Evolutionary conservation across 2,113 vertebrate genomes (phyloP), one percentile per base, ranked within the genome.

Genomic region (Chaetodon trifascialis): DNA sequence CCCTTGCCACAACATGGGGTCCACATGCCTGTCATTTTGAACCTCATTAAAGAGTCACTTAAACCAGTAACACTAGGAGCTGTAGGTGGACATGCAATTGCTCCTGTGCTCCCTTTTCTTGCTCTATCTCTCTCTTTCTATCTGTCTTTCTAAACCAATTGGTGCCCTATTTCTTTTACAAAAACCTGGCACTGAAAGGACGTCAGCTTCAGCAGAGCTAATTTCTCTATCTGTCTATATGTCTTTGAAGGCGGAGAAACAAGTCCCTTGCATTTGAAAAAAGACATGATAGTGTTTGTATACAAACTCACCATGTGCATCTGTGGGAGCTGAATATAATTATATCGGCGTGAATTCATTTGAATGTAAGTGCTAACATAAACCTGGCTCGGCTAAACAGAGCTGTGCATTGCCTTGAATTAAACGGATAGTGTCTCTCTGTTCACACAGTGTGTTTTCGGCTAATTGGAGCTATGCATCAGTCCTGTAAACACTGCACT

Each of bases 31-130:
- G 91, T 91, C 94, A 93, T 93, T 92, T 93, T 91, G 90, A 94
- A 93, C 91, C 90, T 94, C 91, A 93, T 94, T 94, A 95, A 92
- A 91, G 91, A 92, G 92, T 91, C 90, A 92, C 91, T 93, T 92
- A 93, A 93, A 90, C 87, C 79, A 46, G 92, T 89, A 95, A 92
- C 91, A 87, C 83, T 65, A 90, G 90, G 86, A 91, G 85, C 85
- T 51, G 76, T 85, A 86, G 83, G 88, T 84, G 89, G 89, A 83
- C 77, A 76, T 58, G 34, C 69, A 17, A 76, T 65, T 46, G 76
- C 67, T 84, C 80, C 59, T 16, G 38, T 34, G 47, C 67, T 75
- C 64, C 71, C 74, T 71, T 68, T 73, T 68, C 59, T 54, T 69
- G 42, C 72, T 84, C 64, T 46, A 51, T 79, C 81, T 77, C 70